Evolutionary conservation across 2,888 invertebrate species (phyloP), one percentile per base, ranked within the genome.

Genomic region (Nematopogon swammerdamellus): DNA sequence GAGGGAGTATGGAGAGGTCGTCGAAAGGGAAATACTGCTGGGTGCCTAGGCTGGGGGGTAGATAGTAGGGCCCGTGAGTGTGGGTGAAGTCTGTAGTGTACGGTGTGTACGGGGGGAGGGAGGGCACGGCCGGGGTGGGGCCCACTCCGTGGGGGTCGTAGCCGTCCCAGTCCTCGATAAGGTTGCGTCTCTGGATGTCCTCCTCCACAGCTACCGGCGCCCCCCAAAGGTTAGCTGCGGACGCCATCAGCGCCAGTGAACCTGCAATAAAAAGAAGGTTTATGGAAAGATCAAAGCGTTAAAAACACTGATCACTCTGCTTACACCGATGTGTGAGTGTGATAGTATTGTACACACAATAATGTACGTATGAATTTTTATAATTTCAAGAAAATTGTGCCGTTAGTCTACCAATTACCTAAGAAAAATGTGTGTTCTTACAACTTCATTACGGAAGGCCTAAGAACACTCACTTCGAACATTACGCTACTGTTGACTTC

Each of bases 181-280:
- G 72, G 57, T 83, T 84, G 50, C 82, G 68, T 56, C 80, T 66
- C 56, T 80, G 80, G 30, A 77, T 60, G 50, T 77, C 77, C 47
- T 81, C 80, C 20, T 74, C 71, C 42, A 64, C 67, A 2, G 79
- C 65, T 36, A 81, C 59, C 44, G 82, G 81, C 52, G 82, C 82
- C 54, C 84, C 79, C 66, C 89, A 81, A 45, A 89, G 68, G 59
- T 86, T 88, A 56, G 86, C 86, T 18, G 89, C 87, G 14, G 88
- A 85, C 5, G 87, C 88, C 57, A 88, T 63, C 47, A 88, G 73
- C 43, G 88, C 83, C 46, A 87, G 69, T 44, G 83, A 84, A 59
- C 88, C 89, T 80, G 80, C 14, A 79, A 73, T 55, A 25, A 45
- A 29, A n/a, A 47, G n/a, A n/a, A n/a, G n/a, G n/a, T n/a, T n/a